Conservation (phyloP, 2,113 vertebrate species). For the Gnathonemus longibarbis region DNA sequence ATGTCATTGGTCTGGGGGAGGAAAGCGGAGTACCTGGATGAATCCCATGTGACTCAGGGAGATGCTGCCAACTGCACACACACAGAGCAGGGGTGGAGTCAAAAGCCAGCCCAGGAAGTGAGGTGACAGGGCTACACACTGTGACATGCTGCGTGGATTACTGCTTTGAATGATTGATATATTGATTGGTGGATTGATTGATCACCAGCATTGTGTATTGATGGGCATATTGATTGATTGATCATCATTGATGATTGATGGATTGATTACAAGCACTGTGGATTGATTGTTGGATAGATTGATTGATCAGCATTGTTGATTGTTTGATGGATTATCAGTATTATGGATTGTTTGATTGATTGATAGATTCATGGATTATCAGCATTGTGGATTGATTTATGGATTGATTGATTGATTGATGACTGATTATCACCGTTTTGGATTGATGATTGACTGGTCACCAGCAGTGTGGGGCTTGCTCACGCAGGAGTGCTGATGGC, state of each 20-base stretch:
- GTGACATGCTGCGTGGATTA: neutral
- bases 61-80: neutral
- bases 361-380: neutral
- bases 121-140: neutral
- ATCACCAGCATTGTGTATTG: neutral
- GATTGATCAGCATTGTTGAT: neutral
- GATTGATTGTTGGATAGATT: neutral
- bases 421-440: neutral
- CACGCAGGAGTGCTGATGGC: conserved; percentile 82
- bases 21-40: neutral
- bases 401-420: neutral
- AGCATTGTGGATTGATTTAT: neutral
- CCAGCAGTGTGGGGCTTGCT: neutral
- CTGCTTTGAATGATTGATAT: neutral
- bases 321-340: neutral
- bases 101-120: neutral
- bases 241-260: neutral
- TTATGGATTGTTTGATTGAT: neutral
- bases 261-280: neutral
- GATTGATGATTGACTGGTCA: neutral
- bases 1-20: neutral
- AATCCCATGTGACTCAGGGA: neutral
- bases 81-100: neutral
- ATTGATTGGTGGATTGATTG: neutral
- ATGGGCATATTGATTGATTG: neutral